Conservation (phyloP, 2,113 vertebrate genomes). For the Pelvicachromis taeniatus region DNA sequence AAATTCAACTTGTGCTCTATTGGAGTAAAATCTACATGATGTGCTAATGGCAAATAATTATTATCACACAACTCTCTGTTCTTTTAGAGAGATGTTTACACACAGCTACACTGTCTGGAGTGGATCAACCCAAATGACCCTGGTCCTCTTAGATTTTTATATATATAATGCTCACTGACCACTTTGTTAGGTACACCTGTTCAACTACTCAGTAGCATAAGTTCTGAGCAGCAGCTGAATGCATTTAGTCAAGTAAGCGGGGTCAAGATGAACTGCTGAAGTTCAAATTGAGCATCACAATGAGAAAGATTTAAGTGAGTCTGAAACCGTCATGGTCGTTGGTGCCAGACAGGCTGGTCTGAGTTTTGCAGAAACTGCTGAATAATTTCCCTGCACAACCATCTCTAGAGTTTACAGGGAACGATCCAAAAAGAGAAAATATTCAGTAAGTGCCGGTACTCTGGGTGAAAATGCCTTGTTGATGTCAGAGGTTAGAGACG, state of each 20-base stretch:
- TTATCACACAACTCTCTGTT: neutral
- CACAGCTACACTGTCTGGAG: neutral
- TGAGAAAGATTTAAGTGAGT: neutral
- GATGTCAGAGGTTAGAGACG: neutral
- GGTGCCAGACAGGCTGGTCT: neutral
- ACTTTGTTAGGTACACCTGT: neutral
- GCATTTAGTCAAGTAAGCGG: no score
- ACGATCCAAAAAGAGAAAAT: neutral
- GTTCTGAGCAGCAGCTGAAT: no score
- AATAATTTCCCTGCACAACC: neutral
- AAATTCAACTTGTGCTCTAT: neutral
- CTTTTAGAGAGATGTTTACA: neutral
- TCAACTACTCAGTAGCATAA: no score
- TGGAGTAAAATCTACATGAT: neutral
- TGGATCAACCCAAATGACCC: neutral
- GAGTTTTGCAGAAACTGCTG: neutral
- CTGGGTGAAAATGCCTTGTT: neutral
- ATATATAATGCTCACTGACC: neutral
- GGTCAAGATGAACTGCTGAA: no score
- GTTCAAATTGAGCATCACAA: no score
- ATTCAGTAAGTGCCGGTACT: neutral
- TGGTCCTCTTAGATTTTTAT: neutral
- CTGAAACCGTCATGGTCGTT: neutral
- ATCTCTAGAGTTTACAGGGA: neutral
- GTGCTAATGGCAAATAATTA: neutral